phyloP scores from a whole-genome alignment of 2,113 vertebrate species.

The Chaetura pelagica region DNA sequence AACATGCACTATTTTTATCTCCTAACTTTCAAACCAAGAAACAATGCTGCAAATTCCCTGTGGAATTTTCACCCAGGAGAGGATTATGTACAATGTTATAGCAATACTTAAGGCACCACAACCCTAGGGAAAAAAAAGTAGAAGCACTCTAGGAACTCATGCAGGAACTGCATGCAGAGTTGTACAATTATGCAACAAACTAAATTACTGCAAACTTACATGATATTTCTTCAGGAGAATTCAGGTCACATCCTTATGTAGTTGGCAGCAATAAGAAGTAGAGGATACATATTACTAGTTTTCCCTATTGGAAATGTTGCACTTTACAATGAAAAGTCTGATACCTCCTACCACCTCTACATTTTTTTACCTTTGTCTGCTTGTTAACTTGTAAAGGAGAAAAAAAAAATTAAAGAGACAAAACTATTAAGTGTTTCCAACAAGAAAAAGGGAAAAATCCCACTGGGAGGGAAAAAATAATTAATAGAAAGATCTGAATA shows the following conservation, averaged over 20 bases:
- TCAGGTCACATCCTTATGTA: constrained; percentile 78
- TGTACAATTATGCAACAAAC: neutral
- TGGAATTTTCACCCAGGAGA: neutral
- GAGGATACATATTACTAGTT: constrained; percentile 8
- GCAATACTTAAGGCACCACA: rapidly evolving
- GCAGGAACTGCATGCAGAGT: neutral
- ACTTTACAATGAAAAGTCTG: neutral
- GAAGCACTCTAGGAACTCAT: neutral
- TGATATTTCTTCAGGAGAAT: constrained; percentile 72
- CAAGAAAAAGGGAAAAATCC: neutral
- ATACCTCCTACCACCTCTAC: neutral
- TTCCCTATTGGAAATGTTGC: neutral
- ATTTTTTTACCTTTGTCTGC: neutral
- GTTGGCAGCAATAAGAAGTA: constrained; percentile 52
- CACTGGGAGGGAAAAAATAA: rapidly evolving
- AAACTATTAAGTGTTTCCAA: neutral
- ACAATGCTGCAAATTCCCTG: neutral
- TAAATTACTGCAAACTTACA: constrained; percentile 71
- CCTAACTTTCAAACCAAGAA: neutral
- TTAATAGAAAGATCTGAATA: neutral
- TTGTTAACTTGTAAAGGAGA: neutral
- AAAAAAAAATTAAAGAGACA: neutral
- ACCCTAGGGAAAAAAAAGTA: neutral
- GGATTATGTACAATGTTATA: rapidly evolving
- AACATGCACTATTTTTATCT: neutral